Base-by-base conservation (phyloP, 2,113 vertebrate species). In the Saccopteryx bilineata region DNA sequence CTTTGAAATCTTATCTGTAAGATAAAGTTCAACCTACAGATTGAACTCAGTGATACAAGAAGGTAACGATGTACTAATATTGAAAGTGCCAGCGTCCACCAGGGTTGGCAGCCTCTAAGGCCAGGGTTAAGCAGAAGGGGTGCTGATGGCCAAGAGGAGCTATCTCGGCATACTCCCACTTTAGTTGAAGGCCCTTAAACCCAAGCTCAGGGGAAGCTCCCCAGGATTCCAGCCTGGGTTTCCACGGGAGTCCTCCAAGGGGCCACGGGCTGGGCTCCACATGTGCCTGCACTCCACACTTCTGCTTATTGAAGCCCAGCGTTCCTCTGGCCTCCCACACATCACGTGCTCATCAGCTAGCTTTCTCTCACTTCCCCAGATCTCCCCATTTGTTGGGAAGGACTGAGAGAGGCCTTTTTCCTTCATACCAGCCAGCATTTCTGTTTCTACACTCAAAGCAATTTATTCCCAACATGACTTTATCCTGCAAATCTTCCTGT, bases 331-430 rank as follows among this genome's bases (percentile, higher is more conserved):
- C 11, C 50, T 61, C 12, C 10, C n/a, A 61, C 60, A 28, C 14
- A 0, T 56, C 61, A 11, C 0, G 14, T 1, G 61, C 69, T 52
- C 82, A 0, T 21, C 0, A 13, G 7, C 50, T 52, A 69, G 15
- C 31, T 72, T 60, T n/a, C 68, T 33, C 7, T 48, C 17, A 1
- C 60, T 89, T 66, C 66, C 48, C 17, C 10, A 23, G 11, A 1
- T 39, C 33, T 9, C 28, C 19, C 12, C 2, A 0, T 52, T 68
- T 15, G 2, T 12, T n/a, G 17, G 60, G 28, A 76, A 91, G 52
- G 72, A 7, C 14, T 11, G 5, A 24, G 21, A 65, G 63, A n/a
- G n/a, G 26, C 5, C 21, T 15, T 31, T 95, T 28, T 26, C 74
- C 66, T 68, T 61, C 15, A 39, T 5, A 18, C 21, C 26, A 79